A percentile compares a stretch with the other conserved stretches of the same genome.
These are phyloP conservation scores for Onchidella celtica DNA, from an alignment of 2,888 invertebrate species.

Conservation along the genomic window DNA sequence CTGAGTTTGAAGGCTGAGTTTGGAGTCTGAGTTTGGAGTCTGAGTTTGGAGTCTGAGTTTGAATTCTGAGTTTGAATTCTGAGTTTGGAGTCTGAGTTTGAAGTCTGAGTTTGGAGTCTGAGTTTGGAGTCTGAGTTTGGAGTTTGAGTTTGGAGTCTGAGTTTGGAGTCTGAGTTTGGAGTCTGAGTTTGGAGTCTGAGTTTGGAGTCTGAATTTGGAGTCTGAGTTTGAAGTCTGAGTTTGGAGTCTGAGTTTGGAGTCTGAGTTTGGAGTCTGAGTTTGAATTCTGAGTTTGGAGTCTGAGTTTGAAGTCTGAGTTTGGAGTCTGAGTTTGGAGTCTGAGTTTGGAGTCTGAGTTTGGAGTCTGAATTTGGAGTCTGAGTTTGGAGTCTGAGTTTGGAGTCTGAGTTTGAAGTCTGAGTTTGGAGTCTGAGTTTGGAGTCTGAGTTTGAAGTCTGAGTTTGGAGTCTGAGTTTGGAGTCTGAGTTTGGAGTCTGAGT, in stretches of 20 bases:
- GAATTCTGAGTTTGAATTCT: background rate
- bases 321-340: background rate
- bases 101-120: background rate
- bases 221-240: background rate
- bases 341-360: background rate
- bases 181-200: background rate
- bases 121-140: background rate
- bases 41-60: background rate
- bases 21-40: background rate
- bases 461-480: background rate
- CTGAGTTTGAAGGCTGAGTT: background rate
- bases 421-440: background rate
- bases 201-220: constrained; percentile 1
- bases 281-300: background rate
- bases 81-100: background rate
- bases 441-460: background rate
- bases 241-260: background rate
- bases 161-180: background rate
- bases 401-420: background rate
- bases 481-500: background rate
- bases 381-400: background rate
- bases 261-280: background rate
- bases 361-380: background rate
- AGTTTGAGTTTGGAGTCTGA: background rate
- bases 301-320: background rate